phyloP scores from a whole-genome alignment of 2,888 invertebrate species.

The Chaetogeoica ovagalla region DNA sequence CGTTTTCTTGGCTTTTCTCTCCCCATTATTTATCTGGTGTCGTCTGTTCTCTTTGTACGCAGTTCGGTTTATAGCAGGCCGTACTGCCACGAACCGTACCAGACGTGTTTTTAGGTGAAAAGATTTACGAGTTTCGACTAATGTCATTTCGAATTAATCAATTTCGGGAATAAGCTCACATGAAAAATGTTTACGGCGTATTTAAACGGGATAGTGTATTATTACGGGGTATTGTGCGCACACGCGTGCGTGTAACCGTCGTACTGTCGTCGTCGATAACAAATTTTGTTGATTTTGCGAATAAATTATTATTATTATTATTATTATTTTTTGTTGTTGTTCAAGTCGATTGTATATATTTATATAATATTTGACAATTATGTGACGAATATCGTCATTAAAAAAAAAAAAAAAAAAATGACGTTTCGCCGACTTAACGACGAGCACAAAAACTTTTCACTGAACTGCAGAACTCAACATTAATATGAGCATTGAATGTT shows the following conservation, averaged over 20 bases:
- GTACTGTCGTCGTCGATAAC: not conserved
- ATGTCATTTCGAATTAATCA: slow-evolving; percentile 8
- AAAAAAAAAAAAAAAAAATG: too few species aligned
- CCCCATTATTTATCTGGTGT: slow-evolving; percentile 6
- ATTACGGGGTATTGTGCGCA: not conserved
- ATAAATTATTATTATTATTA: too few species aligned
- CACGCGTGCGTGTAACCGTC: too few species aligned
- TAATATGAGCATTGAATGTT: too few species aligned
- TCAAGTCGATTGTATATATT: too few species aligned
- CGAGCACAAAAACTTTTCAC: too few species aligned
- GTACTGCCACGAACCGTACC: not conserved
- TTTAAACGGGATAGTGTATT: not conserved
- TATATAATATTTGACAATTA: too few species aligned
- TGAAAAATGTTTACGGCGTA: slow-evolving; percentile 7
- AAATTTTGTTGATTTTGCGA: not conserved
- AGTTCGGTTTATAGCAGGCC: not conserved
- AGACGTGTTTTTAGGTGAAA: slow-evolving; percentile 20
- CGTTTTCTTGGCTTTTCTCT: slow-evolving; percentile 1
- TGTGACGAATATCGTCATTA: too few species aligned
- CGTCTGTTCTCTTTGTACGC: not conserved
- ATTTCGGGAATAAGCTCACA: not conserved
- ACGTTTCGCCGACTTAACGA: too few species aligned
- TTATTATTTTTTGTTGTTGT: too few species aligned
- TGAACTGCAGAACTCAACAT: too few species aligned
- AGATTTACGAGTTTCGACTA: slow-evolving; percentile 12